Evolutionary conservation across 2,888 invertebrate species (phyloP), one percentile per base, ranked within the genome.

Genomic region (Habroteleia sp.): DNA sequence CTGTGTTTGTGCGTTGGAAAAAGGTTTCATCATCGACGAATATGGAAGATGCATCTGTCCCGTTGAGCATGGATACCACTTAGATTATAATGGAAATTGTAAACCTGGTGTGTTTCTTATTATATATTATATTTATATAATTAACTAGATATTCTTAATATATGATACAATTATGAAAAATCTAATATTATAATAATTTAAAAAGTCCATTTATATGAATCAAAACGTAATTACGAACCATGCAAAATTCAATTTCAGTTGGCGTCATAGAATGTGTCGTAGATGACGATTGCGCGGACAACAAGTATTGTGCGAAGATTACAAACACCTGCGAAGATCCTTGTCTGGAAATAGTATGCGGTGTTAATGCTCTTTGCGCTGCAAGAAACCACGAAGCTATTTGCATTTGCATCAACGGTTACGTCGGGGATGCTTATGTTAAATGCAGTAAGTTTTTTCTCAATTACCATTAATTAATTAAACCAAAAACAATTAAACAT

Each of bases 1-100:
- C 39, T 97, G 96, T 84, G 93, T 94, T 0, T 97, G 96, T 84
- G 95, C 94, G 54, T 88, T 94, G 2, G 93, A 94, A 77, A 92
- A 93, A 65, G 96, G 96, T 20, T 92, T 94, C 88, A 92, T 93
- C 8, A 92, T 94, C 17, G 95, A 95, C 74, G 94, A 94, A 68
- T 91, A 93, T 31, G 93, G 93, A 20, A 92, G 92, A 80, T 97
- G 97, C 85, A 92, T 93, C 0, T 94, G 94, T 77, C 94, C 94
- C 0, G 91, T 91, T 0, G 91, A 93, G 77, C 91, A 92, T 80
- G 94, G 93, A 39, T 94, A 93, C 82, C 89, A 90, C 13, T 86
- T 94, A 0, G 93, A 93, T 50, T 80, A 87, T 0, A 87, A 89
- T 23, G 93, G 93, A 54, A 91, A 92, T 81, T 94, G 94, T 81